Evolutionary conservation across 2,888 invertebrate genomes (phyloP), one percentile per base, ranked within the genome.

Genomic region (Rosalia funebris): DNA sequence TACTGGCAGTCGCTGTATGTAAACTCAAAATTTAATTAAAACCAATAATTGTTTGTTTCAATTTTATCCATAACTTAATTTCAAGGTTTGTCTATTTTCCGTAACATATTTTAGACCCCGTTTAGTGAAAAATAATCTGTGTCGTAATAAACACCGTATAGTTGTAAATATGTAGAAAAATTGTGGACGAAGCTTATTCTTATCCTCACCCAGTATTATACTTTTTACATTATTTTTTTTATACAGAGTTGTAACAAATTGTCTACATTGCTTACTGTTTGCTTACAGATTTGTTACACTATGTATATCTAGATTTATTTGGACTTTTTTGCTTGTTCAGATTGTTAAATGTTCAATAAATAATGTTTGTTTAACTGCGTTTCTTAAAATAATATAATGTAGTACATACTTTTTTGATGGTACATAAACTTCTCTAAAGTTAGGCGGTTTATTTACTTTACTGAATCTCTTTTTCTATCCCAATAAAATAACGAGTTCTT

Each of bases 281-380:
- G 37, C 39, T 39, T 14, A 12, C 7, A 20, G 32, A 50, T 37
- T 50, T 50, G 39, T 50, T 50, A 50, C 50, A 25, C 37, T 31
- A 46, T 46, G 25, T 19, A 16, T 36, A 36, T 36, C 2, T 36
- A 25, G 25, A 7, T 25, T 25, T 25, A 25, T 7, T 34, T 34
- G n/a, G 32, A 53, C 17, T 41, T 17, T 12, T 42, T n/a, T 53
- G 53, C 53, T 53, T 53, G 53, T 53, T 34, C 41, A 42, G 53
- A 42, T 32, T 53, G 53, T 42, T 53, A 53, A 53, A 42, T 53
- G 53, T 53, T 42, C 11, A 53, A 42, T 53, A 53, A 42, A 42
- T 42, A 41, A 16, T 42, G 41, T 41, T 53, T 53, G 53, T 53
- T 53, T 42, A 32, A 42, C 39, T 50, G 17, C 20, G 20, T 42